Evolutionary conservation across 1,140 invertebrate species (phyloP), one percentile per base, ranked within the genome.

Genomic region (Zaprionus taronus): DNA sequence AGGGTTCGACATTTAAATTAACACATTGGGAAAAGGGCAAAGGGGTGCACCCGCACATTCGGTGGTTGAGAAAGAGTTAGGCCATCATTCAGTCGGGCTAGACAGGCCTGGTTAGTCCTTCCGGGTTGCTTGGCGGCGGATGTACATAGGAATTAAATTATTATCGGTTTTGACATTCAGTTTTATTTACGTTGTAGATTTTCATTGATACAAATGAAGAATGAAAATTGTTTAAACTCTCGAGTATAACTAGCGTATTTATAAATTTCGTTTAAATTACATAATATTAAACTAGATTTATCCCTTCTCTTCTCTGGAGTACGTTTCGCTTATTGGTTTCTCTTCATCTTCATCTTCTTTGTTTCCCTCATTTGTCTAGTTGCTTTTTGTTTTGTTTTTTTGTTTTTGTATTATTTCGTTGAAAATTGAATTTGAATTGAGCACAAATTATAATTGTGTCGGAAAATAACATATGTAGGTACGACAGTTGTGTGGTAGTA

Each of bases 221-320:
- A 79, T 65, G 85, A 84, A 84, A 79, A 74, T 90, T 87, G 15
- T 66, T 67, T 73, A 28, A 72, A 67, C 62, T 62, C 58, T 47
- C 67, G 81, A 83, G 85, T 89, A 89, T 84, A 89, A 84, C 85
- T 90, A 89, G 77, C 85, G 64, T 87, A 89, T 83, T 84, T 55
- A 83, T 79, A 87, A 68, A 87, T 89, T 87, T 83, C 74, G 67
- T 83, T 89, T 87, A 89, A 87, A 87, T 87, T 87, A 87, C 84
- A 90, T 87, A 84, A 79, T 84, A 89, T 90, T 89, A 89, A 81
- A 89, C 84, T 89, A 89, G 81, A 89, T 84, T 74, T 71, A 90
- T 89, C 69, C 78, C 79, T 77, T 76, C 53, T 58, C 72, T 36
- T 62, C 38, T 57, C 26, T 84, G 63, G 51, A 70, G 68, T 77